Conservation (phyloP, 2,888 invertebrate species). For the Julus scandinavius region DNA sequence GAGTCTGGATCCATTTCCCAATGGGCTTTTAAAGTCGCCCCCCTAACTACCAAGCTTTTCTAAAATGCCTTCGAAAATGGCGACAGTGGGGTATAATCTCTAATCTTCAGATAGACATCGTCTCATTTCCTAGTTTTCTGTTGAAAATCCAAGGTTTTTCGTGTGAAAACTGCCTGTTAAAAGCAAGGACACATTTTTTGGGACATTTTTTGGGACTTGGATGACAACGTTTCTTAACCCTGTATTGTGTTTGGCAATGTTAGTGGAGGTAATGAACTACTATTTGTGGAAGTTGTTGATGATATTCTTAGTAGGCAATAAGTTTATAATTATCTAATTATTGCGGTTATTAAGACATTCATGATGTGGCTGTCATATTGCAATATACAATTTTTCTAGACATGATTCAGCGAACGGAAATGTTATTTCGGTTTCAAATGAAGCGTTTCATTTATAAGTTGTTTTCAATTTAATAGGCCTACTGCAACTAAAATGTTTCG, state of each 20-base stretch:
- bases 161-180: not conserved
- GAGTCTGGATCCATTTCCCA: conserved; percentile 1
- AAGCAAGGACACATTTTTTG: not conserved
- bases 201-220: not conserved
- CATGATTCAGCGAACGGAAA: not conserved
- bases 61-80: not conserved
- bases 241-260: not conserved
- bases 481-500: not conserved
- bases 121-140: conserved; percentile 2
- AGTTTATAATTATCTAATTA: not conserved
- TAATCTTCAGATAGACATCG: conserved; percentile 2
- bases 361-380: not conserved
- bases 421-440: not conserved
- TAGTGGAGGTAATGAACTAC: not conserved
- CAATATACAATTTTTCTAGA: not conserved
- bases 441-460: not conserved
- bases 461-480: not conserved
- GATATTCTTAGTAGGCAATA: not conserved
- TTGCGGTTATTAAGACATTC: not conserved
- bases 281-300: not conserved
- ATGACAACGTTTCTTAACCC: not conserved
- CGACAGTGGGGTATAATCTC: not conserved
- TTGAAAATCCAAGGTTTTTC: not conserved
- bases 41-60: not conserved
- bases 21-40: not conserved